Base-by-base conservation (phyloP, 2,797 vertebrate species). In the Microcaecilia unicolor region DNA sequence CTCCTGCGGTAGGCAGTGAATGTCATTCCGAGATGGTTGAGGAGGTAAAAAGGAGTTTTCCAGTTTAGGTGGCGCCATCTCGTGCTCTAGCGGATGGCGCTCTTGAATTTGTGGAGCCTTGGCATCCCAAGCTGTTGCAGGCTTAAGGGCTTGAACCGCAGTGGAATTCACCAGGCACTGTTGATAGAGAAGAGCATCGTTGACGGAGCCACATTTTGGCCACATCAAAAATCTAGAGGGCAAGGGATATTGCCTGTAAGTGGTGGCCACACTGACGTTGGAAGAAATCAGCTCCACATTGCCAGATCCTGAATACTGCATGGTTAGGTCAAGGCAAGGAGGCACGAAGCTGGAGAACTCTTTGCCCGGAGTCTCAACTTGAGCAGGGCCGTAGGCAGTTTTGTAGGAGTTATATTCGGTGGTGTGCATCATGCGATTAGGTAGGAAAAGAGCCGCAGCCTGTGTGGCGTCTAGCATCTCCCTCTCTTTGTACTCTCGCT, bases 271-370 rank as follows among this genome's bases (percentile, higher is more conserved):
- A 16, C 92, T 95, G 33, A 97, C 89, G 18, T 97, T 97, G 6
- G 95, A 97, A 27, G 95, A 95, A 71, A 98, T 92, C 10, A 98
- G 84, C 70, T 98, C 95, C 37, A 94, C 85, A 29, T 95, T 94
- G 37, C 85, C 85, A 0, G 91, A 61, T 24, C 81, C 76, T 3
- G 85, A 82, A 61, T 94, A 98, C 58, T 88, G 90, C 84, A 92
- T 74, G 6, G 88, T 80, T 50, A 94, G 65, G 41, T 98, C 93
- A 48, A 98, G 73, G 55, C 91, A 95, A 37, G 75, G 54, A 1
- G 92, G 90, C 3, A 94, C 70, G 52, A 92, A 89, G 41, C 39
- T 70, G 35, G 91, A 90, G 27, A 95, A 70, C 20, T 97, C 92
- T 55, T 95, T 94, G 55, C 72, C 69, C 3, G 81, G 59, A 2